Conservation (phyloP, 2,113 vertebrate species). For the Microtus montanus region DNA sequence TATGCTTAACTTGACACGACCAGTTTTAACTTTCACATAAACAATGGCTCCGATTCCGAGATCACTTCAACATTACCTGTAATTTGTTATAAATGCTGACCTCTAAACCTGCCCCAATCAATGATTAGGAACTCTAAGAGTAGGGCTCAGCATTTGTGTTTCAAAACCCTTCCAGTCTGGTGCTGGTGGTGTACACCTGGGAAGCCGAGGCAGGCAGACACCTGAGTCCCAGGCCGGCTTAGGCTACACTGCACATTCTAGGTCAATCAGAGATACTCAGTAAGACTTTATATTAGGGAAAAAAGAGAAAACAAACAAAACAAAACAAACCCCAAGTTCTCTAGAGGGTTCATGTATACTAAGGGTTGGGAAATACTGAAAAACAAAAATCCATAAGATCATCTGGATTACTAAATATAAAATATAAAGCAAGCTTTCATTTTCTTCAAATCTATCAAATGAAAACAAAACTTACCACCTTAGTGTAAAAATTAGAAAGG, state of each 20-base stretch:
- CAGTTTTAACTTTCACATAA: constrained; percentile 46
- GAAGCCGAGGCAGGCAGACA: background rate
- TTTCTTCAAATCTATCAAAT: background rate
- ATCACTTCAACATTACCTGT: background rate
- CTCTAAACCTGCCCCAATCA: background rate
- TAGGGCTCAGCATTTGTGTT: background rate
- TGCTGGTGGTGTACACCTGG: background rate
- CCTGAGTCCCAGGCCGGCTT: background rate
- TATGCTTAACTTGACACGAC: background rate
- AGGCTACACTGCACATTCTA: background rate
- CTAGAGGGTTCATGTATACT: background rate
- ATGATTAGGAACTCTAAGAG: background rate
- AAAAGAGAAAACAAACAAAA: background rate
- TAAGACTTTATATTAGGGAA: background rate
- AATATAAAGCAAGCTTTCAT: background rate
- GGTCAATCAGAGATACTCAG: background rate
- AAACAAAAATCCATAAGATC: background rate
- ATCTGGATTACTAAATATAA: background rate
- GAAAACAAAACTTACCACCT: background rate
- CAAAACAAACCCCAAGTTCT: background rate
- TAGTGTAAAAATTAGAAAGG: background rate
- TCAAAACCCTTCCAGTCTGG: constrained; percentile 2
- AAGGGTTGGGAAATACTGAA: background rate
- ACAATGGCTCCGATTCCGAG: background rate
- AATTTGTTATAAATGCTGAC: constrained; percentile 21